phyloP scores from a whole-genome alignment of 2,888 invertebrate genomes.

The Ptilodon capucinus region DNA sequence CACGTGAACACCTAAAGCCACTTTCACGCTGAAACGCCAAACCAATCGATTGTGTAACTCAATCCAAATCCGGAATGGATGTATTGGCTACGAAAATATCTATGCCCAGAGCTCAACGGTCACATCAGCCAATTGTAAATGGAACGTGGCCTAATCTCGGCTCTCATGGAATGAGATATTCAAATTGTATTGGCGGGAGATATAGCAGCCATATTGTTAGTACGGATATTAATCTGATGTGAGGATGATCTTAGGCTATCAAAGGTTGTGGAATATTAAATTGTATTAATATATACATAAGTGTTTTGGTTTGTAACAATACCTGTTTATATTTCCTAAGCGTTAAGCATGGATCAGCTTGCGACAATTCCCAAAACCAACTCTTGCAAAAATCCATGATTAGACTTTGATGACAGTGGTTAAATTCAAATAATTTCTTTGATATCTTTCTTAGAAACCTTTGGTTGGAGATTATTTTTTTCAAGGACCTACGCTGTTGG shows the following conservation, averaged over 20 bases:
- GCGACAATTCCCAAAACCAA: too few species aligned
- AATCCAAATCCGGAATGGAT: slow-evolving; percentile 23
- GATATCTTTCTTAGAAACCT: too few species aligned
- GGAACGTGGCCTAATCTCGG: slow-evolving; percentile 23
- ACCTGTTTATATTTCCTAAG: too few species aligned
- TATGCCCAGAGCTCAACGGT: slow-evolving; percentile 8
- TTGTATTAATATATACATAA: neutral
- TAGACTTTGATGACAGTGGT: too few species aligned
- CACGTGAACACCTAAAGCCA: neutral
- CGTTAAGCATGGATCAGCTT: too few species aligned
- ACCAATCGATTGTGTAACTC: slow-evolving; percentile 15
- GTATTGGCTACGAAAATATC: slow-evolving; percentile 28
- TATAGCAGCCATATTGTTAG: neutral
- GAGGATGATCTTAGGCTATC: neutral
- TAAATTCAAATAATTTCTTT: too few species aligned
- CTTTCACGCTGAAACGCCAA: slow-evolving; percentile 5
- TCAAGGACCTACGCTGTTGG: too few species aligned
- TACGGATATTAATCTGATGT: neutral
- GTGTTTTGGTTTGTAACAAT: too few species aligned
- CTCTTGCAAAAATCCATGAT: too few species aligned
- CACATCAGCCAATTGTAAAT: slow-evolving; percentile 23
- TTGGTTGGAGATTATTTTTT: too few species aligned
- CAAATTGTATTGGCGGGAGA: slow-evolving; percentile 9
- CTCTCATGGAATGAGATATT: slow-evolving; percentile 11
- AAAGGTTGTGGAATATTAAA: neutral